Evolutionary conservation across 2,797 vertebrate species (phyloP).

Genomic region (Diplodus sargus): DNA sequence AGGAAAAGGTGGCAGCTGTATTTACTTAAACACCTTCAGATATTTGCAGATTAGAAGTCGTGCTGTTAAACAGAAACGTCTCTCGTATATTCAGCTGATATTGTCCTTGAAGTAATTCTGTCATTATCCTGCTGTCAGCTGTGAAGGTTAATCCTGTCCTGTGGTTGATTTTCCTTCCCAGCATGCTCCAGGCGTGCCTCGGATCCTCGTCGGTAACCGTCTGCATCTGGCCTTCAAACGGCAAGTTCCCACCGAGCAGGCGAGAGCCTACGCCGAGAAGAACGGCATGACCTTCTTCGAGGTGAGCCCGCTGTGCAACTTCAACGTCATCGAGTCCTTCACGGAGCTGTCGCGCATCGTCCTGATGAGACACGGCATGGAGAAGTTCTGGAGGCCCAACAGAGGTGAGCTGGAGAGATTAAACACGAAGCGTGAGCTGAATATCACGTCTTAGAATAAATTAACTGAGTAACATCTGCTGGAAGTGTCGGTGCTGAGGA

Average conservation of each 20-base stretch:
- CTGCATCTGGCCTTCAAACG: slow-evolving; percentile 97
- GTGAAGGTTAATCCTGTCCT: background rate
- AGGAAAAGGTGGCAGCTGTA: too few relatives aligned
- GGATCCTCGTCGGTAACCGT: slow-evolving; percentile 96
- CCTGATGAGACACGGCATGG: slow-evolving; percentile 99
- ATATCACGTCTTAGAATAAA: background rate
- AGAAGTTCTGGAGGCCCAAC: slow-evolving; percentile 99
- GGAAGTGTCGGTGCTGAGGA: too few relatives aligned
- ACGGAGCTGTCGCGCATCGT: slow-evolving; percentile 97
- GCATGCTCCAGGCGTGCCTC: slow-evolving; percentile 96
- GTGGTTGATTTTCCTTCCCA: slow-evolving; percentile 56
- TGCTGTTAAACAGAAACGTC: background rate
- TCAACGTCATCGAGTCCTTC: slow-evolving; percentile 98
- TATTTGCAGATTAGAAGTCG: background rate
- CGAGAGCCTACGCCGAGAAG: slow-evolving; percentile 95
- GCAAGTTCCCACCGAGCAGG: slow-evolving; percentile 97
- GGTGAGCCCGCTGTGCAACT: slow-evolving; percentile 98
- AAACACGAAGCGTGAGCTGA: background rate
- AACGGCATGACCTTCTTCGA: slow-evolving; percentile 99
- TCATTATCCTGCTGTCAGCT: background rate
- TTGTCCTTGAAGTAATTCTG: background rate
- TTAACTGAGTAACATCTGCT: background rate
- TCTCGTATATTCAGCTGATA: background rate
- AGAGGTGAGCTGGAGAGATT: slow-evolving; percentile 84
- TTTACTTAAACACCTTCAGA: background rate